Evolutionary conservation across 2,113 vertebrate genomes (phyloP).

Genomic region (Lophius piscatorius): DNA sequence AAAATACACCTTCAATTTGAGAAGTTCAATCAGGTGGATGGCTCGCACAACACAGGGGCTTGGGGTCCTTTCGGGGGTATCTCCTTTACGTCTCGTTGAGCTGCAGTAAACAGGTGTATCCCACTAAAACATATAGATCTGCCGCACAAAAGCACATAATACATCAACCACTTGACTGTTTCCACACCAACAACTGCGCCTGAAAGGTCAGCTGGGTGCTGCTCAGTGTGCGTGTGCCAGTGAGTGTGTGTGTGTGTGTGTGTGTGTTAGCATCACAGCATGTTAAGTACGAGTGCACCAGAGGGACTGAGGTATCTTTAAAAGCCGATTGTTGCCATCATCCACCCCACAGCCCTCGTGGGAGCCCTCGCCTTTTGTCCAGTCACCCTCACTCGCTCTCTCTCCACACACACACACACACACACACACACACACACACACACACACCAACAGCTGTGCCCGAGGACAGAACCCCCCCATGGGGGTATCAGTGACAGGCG

Average conservation of each 20-base stretch:
- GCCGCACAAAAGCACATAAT: constrained; percentile 14
- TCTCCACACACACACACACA: constrained; percentile 57
- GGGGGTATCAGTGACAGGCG: constrained; percentile 97
- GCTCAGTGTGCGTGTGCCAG: constrained; percentile 19
- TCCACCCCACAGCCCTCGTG: constrained; percentile 93
- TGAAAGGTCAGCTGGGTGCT: constrained; percentile 51
- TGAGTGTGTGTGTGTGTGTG: constrained; percentile 14
- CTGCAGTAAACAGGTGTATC: constrained; percentile 3
- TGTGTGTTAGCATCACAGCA: constrained; percentile 23
- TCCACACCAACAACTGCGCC: constrained; percentile 33
- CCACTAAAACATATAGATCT: constrained; percentile 23
- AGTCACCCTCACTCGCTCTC: constrained; percentile 50
- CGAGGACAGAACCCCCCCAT: constrained; percentile 82
- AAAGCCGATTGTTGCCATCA: constrained; percentile 98
- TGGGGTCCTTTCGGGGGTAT: too few species aligned
- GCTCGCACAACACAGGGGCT: too few species aligned
- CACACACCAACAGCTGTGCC: constrained; percentile 94
- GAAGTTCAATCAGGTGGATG: too few species aligned
- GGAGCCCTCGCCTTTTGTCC: constrained; percentile 96
- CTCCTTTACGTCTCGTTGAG: too few species aligned
- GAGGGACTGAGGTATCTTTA: constrained; percentile 90
- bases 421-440: constrained; percentile 75
- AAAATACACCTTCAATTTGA: too few species aligned
- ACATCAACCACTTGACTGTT: constrained; percentile 38
- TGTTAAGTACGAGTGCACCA: constrained; percentile 84